These are phyloP conservation scores for Drosophila atripex DNA, from an alignment of 2,888 invertebrate genomes.

Conservation along the genomic window DNA sequence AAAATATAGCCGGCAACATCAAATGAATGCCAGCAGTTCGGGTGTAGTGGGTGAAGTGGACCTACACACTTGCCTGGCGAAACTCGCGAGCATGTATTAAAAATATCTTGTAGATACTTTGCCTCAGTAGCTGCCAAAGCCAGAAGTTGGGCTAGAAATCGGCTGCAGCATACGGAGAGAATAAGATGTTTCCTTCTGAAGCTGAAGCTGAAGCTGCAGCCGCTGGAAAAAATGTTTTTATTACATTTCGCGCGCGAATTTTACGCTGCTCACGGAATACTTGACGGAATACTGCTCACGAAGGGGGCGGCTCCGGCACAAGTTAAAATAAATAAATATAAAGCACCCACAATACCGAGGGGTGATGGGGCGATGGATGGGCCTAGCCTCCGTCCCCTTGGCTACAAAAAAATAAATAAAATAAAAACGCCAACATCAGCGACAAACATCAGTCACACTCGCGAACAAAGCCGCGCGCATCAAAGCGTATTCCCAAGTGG, in stretches of 20 bases:
- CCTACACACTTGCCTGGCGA: conserved; percentile 25
- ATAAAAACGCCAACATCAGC: neutral
- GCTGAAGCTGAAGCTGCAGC: conserved; percentile 50
- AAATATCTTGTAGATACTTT: conserved; percentile 79
- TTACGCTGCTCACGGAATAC: conserved; percentile 77
- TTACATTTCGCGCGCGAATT: conserved; percentile 82
- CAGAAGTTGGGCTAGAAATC: conserved; percentile 62
- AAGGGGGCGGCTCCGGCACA: conserved; percentile 46
- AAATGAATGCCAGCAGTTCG: conserved; percentile 53
- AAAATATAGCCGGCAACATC: conserved; percentile 43
- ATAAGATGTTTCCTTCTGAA: conserved; percentile 58
- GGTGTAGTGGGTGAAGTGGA: conserved; percentile 34
- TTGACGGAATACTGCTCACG: conserved; percentile 62
- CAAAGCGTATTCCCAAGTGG: conserved; percentile 81
- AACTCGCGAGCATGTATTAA: conserved; percentile 74
- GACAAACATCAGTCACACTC: conserved; percentile 63
- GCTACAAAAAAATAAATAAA: neutral
- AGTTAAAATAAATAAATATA: conserved; percentile 70
- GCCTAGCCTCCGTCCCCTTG: conserved; percentile 18
- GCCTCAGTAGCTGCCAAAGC: conserved; percentile 58
- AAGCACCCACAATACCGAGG: conserved; percentile 34
- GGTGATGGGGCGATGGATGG: conserved; percentile 14
- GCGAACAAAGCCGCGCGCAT: conserved; percentile 72
- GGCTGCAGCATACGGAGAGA: conserved; percentile 54
- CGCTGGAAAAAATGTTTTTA: conserved; percentile 81